These are phyloP conservation scores for Corythornis leucogaster DNA, from an alignment of 2,797 vertebrate species.

Conservation along the genomic window DNA sequence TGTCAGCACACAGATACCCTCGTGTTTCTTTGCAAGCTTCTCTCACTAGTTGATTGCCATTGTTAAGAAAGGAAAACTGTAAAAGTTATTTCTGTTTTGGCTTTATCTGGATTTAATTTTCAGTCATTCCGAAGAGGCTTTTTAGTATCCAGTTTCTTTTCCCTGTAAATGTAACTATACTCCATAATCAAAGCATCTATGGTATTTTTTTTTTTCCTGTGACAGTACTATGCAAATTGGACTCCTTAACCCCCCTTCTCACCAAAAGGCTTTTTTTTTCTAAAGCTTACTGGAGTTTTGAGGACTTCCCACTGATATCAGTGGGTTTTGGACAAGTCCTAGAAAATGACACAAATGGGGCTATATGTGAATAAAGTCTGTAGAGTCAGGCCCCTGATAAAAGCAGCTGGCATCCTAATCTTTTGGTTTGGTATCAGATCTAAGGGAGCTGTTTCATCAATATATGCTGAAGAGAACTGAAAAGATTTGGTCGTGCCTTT, in stretches of 20 bases:
- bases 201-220: not conserved
- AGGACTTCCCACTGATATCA: not conserved
- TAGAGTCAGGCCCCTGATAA: constrained; percentile 27
- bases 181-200: not conserved
- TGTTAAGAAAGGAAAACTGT: not conserved
- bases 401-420: constrained; percentile 47
- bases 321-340: not conserved
- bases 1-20: not conserved
- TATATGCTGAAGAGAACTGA: constrained; percentile 9
- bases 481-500: constrained; percentile 39
- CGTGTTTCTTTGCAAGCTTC: not conserved
- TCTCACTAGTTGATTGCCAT: not conserved
- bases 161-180: not conserved
- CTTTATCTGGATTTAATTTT: not conserved
- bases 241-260: not conserved
- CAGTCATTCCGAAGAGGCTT: not conserved
- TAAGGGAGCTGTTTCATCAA: constrained; percentile 54
- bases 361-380: not conserved
- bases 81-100: not conserved
- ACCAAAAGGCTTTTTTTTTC: not conserved
- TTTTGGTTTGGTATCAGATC: constrained; percentile 28
- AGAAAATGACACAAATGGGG: not conserved
- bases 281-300: not conserved
- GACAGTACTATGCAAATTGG: not conserved
- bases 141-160: not conserved